These are phyloP conservation scores for Cercocebus atys DNA, from an alignment of 2,113 vertebrate species.

Conservation along the genomic window DNA sequence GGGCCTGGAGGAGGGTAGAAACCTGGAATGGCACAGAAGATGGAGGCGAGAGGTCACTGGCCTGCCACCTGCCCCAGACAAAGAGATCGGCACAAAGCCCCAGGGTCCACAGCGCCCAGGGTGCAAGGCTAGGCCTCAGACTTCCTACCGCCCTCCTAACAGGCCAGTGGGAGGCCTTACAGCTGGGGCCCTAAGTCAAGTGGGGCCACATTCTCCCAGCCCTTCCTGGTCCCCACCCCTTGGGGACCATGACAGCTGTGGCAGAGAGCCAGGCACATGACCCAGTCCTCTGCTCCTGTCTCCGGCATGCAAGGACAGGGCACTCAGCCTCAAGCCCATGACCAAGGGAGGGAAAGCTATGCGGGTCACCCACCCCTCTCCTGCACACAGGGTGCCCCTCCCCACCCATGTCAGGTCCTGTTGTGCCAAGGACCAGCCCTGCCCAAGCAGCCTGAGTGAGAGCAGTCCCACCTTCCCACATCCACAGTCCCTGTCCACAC, in stretches of 20 bases:
- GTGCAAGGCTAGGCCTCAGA: neutral
- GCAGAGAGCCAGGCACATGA: neutral
- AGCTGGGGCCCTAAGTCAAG: neutral
- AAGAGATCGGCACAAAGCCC: neutral
- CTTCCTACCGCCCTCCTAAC: neutral
- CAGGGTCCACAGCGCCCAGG: too few relatives aligned
- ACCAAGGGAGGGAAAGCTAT: neutral
- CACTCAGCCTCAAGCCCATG: neutral
- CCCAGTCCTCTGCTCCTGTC: neutral
- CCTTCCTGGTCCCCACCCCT: neutral
- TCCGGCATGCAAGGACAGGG: neutral
- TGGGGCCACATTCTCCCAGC: neutral
- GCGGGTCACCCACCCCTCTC: neutral
- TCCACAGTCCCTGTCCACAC: neutral
- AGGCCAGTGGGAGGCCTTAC: neutral
- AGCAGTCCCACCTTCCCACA: neutral
- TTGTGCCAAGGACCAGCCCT: neutral
- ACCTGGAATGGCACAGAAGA: constrained; percentile 73
- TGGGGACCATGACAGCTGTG: neutral
- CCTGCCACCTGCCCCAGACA: neutral
- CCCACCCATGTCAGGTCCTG: neutral
- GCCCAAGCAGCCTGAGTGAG: neutral
- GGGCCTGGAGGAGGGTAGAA: constrained; percentile 85
- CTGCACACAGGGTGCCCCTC: neutral
- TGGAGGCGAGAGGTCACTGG: neutral